Evolutionary conservation across 2,888 invertebrate genomes (phyloP).

Genomic region (Eristalis tenax): DNA sequence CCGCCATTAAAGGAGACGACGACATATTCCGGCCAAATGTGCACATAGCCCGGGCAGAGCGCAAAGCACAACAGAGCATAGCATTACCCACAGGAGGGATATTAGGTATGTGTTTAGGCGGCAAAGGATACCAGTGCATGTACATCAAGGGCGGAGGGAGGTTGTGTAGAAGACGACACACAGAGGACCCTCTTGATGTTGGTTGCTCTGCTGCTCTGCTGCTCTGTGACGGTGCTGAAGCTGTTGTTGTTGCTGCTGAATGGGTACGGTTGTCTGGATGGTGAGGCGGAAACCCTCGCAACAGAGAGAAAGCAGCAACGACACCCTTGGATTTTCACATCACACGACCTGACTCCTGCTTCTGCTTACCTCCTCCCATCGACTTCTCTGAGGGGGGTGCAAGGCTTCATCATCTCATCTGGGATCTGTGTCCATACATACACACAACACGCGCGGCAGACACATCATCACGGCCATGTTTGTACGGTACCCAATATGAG

Average conservation of each 20-base stretch:
- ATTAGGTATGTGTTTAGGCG: slow-evolving; percentile 68
- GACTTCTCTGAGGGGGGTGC: neutral
- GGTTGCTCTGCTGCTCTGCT: slow-evolving; percentile 37
- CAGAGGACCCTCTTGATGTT: slow-evolving; percentile 55
- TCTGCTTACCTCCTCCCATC: neutral
- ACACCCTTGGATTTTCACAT: slow-evolving; percentile 45
- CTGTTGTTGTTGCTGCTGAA: slow-evolving; percentile 9
- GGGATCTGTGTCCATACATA: slow-evolving; percentile 18
- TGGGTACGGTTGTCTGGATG: neutral
- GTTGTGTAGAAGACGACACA: slow-evolving; percentile 36
- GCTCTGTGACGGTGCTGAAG: neutral
- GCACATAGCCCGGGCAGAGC: slow-evolving; percentile 34
- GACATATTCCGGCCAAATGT: slow-evolving; percentile 74
- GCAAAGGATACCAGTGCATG: slow-evolving; percentile 36
- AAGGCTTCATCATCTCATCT: slow-evolving; percentile 22
- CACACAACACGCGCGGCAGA: slow-evolving; percentile 8
- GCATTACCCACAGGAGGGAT: slow-evolving; percentile 63
- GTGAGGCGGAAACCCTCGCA: neutral
- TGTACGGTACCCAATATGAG: slow-evolving; percentile 15
- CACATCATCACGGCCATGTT: slow-evolving; percentile 13
- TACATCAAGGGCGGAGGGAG: neutral
- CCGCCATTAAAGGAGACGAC: slow-evolving; percentile 75
- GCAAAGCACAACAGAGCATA: neutral
- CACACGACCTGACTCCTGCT: slow-evolving; percentile 8
- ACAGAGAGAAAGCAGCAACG: neutral